Base-by-base conservation (phyloP, 1,140 invertebrate genomes). In the Megalonaias nervosa region DNA sequence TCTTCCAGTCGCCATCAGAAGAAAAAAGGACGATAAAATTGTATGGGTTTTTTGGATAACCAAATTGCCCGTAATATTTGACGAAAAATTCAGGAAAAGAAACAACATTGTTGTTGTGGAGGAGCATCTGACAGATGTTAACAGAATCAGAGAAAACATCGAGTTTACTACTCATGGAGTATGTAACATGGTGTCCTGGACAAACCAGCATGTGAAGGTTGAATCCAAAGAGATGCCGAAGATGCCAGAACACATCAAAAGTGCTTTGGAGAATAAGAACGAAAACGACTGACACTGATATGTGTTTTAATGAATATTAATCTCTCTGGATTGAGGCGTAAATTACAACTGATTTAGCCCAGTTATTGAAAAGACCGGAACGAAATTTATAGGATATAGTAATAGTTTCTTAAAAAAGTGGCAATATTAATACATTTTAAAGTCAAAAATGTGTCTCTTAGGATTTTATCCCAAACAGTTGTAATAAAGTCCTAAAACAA, bases 181-280 rank as follows among this genome's bases (percentile, higher is more conserved):
- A 5, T 77, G 76, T n/a, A 77, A 56, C 26, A 68, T 72, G 21
- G 57, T 72, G n/a, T 66, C 69, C 1, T 77, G 48, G 13, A 77
- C 67, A 66, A 77, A 77, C 38, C 76, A 77, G 23, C 76, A 77
- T 55, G 76, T 77, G 55, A 19, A 73, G 61, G 76, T 77, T n/a
- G 62, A 77, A 48, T 71, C 70, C 55, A 38, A 57, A 2, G 23
- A 31, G 13, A 61, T 77, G 16, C n/a, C 12, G 13, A 48, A 23
- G 12, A 57, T 60, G 3, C 67, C 74, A 13, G 11, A 48, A 48
- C 38, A 48, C 11, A 11, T 48, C 11, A 48, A 48, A 48, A 48
- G 11, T 48, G 38, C 38, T 5, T 48, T 48, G 38, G 38, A 48
- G 38, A 48, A 48, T 48, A 48, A 48, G 38, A 48, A 48, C 38